phyloP scores from a whole-genome alignment of 2,888 invertebrate species.

The Hoplodrina ambigua region DNA sequence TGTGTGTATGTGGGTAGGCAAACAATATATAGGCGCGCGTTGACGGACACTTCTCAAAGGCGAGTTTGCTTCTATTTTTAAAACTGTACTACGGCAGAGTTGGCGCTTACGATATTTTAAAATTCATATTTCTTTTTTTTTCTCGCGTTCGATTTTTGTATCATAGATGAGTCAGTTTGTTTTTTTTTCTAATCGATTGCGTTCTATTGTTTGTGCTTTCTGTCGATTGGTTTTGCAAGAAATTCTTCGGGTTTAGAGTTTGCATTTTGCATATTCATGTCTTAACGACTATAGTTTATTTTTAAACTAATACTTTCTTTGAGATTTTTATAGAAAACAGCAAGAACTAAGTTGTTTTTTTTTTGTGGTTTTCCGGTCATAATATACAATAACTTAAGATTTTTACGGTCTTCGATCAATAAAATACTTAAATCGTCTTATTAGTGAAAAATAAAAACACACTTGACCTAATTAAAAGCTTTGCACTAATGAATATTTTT shows the following conservation, averaged over 20 bases:
- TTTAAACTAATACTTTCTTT: background rate
- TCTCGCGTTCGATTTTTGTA: conserved; percentile 39
- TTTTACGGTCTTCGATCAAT: background rate
- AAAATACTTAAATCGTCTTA: too few species aligned
- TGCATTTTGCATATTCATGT: background rate
- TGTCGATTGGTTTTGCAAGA: background rate
- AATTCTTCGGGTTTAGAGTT: conserved; percentile 5
- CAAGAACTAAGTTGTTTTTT: background rate
- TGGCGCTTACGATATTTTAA: conserved; percentile 70
- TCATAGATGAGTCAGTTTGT: conserved; percentile 49
- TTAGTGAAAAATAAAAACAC: too few species aligned
- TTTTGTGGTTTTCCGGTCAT: background rate
- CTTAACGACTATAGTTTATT: background rate
- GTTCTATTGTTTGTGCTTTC: conserved; percentile 30
- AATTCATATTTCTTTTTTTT: conserved; percentile 60
- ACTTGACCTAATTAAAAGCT: conserved; percentile 21
- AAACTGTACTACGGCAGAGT: conserved; percentile 61
- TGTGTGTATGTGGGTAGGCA: conserved; percentile 57
- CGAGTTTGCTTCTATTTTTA: conserved; percentile 76
- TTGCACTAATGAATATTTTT: too few species aligned
- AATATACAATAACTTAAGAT: background rate
- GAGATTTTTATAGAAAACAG: background rate
- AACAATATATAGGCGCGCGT: conserved; percentile 78
- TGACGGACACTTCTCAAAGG: conserved; percentile 79
- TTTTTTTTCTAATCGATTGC: conserved; percentile 42